Evolutionary conservation across 2,113 vertebrate species (phyloP).

Genomic region (Dipodomys merriami): DNA sequence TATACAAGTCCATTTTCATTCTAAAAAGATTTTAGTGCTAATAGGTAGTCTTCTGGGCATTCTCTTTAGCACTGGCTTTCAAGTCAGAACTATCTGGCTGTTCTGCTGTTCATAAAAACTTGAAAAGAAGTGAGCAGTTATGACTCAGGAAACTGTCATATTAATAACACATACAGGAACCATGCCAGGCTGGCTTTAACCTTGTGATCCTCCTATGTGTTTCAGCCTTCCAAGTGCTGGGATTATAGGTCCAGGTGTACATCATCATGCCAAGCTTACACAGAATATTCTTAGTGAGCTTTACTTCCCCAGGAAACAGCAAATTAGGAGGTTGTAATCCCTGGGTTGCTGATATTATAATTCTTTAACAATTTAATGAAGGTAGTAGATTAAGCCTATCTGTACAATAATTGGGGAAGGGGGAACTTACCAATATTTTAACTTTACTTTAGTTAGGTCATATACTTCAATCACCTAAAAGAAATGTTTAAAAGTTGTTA

Average conservation of each 20-base stretch:
- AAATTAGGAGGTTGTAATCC: not conserved
- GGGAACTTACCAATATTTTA: conserved; percentile 99
- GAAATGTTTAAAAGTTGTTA: conserved; percentile 51
- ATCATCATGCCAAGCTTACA: not conserved
- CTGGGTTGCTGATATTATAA: not conserved
- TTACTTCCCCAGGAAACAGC: conserved; percentile 14
- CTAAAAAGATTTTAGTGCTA: conserved; percentile 29
- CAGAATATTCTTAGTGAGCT: not conserved
- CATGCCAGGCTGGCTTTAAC: not conserved
- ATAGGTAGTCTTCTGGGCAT: not conserved
- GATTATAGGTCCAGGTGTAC: too few species aligned
- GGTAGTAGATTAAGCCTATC: not conserved
- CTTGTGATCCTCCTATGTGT: too few species aligned
- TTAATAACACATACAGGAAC: not conserved
- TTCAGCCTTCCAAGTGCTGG: too few species aligned
- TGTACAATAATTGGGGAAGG: not conserved
- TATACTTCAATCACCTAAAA: conserved; percentile 99
- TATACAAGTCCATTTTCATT: not conserved
- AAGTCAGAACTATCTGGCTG: conserved; percentile 15
- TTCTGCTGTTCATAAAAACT: not conserved
- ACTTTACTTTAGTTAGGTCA: conserved; percentile 99
- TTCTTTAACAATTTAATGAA: conserved; percentile 26
- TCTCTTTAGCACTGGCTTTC: conserved; percentile 17
- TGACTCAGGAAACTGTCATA: not conserved
- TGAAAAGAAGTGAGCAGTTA: conserved; percentile 11